phyloP scores from a whole-genome alignment of 2,888 invertebrate species.

The Melolontha melolontha region DNA sequence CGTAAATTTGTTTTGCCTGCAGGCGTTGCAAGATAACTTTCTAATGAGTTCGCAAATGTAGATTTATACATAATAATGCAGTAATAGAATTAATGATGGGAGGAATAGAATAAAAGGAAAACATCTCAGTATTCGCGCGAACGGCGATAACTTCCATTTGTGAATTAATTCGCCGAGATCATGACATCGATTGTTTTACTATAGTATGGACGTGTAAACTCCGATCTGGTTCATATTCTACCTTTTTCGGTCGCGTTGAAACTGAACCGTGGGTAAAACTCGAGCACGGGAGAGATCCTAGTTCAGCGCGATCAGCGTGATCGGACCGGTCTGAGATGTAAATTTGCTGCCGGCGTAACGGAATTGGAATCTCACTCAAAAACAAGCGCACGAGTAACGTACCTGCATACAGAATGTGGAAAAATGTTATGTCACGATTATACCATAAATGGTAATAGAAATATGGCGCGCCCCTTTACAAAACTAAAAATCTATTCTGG shows the following conservation, averaged over 20 bases:
- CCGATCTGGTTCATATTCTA: constrained; percentile 1
- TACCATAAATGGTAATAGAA: too few species aligned
- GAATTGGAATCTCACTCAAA: background rate
- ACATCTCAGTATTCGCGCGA: background rate
- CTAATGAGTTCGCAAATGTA: background rate
- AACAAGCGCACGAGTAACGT: background rate
- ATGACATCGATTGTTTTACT: constrained; percentile 11
- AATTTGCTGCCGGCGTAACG: constrained; percentile 11
- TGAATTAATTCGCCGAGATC: constrained; percentile 10
- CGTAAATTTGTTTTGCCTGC: too few species aligned
- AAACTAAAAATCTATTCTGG: too few species aligned
- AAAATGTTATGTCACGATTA: too few species aligned
- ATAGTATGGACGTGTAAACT: background rate
- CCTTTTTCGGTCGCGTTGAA: background rate
- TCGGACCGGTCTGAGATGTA: constrained; percentile 10
- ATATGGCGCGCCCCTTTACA: too few species aligned
- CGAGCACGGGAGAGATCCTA: background rate
- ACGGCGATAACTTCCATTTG: constrained; percentile 1
- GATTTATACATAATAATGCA: background rate
- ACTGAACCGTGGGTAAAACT: constrained; percentile 19
- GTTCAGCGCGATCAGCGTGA: background rate
- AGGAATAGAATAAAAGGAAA: background rate
- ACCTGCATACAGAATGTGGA: too few species aligned
- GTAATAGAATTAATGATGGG: constrained; percentile 11
- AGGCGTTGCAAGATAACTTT: background rate